These are phyloP conservation scores for Scrobipalpa atriplicella DNA, from an alignment of 2,888 invertebrate genomes.

Conservation along the genomic window DNA sequence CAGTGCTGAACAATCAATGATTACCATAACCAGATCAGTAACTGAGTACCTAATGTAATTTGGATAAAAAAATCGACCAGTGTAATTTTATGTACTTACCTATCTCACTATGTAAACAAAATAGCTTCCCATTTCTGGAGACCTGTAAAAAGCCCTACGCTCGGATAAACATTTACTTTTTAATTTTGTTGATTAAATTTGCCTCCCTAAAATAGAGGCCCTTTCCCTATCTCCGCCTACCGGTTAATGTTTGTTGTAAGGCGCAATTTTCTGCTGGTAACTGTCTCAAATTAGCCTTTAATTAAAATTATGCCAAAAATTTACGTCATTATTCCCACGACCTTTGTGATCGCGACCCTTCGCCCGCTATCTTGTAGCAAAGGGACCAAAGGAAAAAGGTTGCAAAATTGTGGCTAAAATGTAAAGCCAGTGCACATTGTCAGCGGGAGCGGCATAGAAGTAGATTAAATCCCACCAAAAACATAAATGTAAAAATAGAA, in stretches of 20 bases:
- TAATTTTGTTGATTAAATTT: constrained; percentile 22
- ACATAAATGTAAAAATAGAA: too few species aligned
- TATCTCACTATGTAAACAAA: background rate
- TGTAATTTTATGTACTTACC: background rate
- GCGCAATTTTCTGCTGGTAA: constrained; percentile 60
- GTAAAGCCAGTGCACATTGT: background rate
- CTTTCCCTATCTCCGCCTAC: constrained; percentile 40
- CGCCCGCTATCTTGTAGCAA: constrained; percentile 55
- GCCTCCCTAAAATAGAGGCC: constrained; percentile 15
- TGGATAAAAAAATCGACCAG: too few species aligned
- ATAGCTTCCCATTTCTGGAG: background rate
- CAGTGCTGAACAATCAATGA: too few species aligned
- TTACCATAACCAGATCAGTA: too few species aligned
- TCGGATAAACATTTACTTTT: constrained; percentile 20
- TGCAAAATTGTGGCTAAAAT: constrained; percentile 7
- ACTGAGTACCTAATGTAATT: too few species aligned
- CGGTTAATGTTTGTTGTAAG: constrained; percentile 49
- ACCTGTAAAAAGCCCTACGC: constrained; percentile 1
- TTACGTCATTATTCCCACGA: constrained; percentile 62
- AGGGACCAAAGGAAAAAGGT: constrained; percentile 49
- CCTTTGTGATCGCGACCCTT: constrained; percentile 70
- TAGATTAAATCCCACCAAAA: too few species aligned
- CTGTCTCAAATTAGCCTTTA: constrained; percentile 72
- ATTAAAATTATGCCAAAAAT: constrained; percentile 74
- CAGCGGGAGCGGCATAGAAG: background rate